Conservation (phyloP, 2,888 invertebrate genomes). For the Drosophila koepferae region DNA sequence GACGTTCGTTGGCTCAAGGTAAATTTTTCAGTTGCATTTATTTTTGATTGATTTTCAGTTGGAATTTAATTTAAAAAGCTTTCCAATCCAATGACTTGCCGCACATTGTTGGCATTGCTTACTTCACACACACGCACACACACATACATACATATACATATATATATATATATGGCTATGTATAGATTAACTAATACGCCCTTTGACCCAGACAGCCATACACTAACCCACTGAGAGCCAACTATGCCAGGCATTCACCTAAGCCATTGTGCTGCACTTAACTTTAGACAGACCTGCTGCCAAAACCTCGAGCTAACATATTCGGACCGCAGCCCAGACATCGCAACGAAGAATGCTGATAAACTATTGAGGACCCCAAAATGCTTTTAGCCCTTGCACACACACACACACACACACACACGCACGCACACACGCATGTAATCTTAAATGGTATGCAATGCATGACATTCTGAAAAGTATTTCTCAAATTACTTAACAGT, state of each 20-base stretch:
- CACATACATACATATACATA: not conserved
- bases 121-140: conserved; percentile 6
- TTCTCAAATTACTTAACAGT: conserved; percentile 2
- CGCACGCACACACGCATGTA: not conserved
- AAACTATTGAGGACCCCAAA: conserved; percentile 20
- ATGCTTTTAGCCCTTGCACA: conserved; percentile 1
- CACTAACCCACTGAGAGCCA: conserved; percentile 17
- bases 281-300: conserved; percentile 26
- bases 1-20: not conserved
- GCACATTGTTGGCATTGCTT: conserved; percentile 63
- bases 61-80: conserved; percentile 67
- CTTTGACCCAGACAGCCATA: conserved; percentile 19
- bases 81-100: conserved; percentile 20
- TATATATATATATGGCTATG: not conserved
- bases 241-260: conserved; percentile 45
- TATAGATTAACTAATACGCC: not conserved
- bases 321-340: conserved; percentile 19
- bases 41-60: conserved; percentile 53
- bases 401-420: not conserved
- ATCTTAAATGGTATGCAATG: not conserved
- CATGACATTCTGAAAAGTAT: conserved; percentile 4
- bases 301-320: conserved; percentile 27
- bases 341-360: conserved; percentile 25
- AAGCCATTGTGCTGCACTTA: conserved; percentile 42
- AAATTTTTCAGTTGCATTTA: conserved; percentile 12